Evolutionary conservation across 2,797 vertebrate genomes (phyloP), one percentile per base, ranked within the genome.

Genomic region (Picus viridis): DNA sequence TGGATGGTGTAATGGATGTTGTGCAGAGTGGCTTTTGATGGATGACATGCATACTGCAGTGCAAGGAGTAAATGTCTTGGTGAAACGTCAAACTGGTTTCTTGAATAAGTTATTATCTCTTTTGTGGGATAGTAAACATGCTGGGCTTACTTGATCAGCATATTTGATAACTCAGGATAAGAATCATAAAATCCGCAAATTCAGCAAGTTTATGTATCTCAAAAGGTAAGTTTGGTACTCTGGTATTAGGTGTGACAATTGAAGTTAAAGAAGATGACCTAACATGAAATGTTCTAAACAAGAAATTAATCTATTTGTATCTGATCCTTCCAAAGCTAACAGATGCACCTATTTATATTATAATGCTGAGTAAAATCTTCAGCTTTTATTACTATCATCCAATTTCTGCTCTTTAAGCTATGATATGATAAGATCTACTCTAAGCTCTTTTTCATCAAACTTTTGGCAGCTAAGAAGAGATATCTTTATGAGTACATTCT

Each of bases 271-370:
- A 79, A 4, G 36, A 63, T 2, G 3, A 79, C 39, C 32, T 39
- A 73, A 64, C 12, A 7, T 3, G 1, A 90, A 72, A 24, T 29
- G 13, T 85, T 92, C 12, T 83, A 41, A 90, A 53, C 24, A 61
- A 78, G 36, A 83, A 67, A 75, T 54, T 0, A 75, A 53, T 32
- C 70, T 92, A 5, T 81, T 83, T 88, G 79, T 43, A 69, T 91
- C 59, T 77, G 64, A 87, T 81, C 43, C 12, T 86, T 89, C 62
- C 43, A 59, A 79, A 90, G 68, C 62, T 58, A 73, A 76, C 57
- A 87, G 77, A 69, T 90, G 53, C 58, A 43, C 39, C 36, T 91
- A 71, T 75, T 91, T 94, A 57, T 87, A 67, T 78, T 83, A 74
- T 65, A 68, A 87, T 54, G 65, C 73, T 39, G 32, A 89, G 22